Percentiles rank a stretch among this genome's conserved stretches.
These are phyloP conservation scores for Palythoa grandis DNA, from an alignment of 92 coral and sea anemone species.

Conservation along the genomic window DNA sequence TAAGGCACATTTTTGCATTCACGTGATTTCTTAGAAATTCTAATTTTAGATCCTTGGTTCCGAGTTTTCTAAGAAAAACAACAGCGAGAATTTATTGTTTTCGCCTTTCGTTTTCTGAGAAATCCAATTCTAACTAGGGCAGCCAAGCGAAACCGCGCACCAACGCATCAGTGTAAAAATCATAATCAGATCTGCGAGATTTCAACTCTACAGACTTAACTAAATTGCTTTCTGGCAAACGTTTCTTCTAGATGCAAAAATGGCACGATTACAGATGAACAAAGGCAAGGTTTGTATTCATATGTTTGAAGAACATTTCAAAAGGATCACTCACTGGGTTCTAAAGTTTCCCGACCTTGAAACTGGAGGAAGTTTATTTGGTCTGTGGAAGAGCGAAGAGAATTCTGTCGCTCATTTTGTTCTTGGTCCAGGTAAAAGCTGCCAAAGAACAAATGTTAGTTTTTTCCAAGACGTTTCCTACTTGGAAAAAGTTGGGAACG, in stretches of 20 bases:
- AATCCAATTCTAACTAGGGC: not conserved
- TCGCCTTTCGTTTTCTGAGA: not conserved
- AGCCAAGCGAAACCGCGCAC: not conserved
- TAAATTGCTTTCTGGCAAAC: not conserved
- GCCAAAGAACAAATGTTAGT: conserved; percentile 62
- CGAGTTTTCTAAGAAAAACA: not conserved
- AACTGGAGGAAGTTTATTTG: conserved; percentile 92
- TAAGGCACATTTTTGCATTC: not conserved
- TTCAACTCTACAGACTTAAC: not conserved
- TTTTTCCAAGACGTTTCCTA: conserved; percentile 86
- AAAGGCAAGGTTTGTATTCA: conserved; percentile 24
- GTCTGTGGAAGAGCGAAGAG: conserved; percentile 63
- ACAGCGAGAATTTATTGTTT: not conserved
- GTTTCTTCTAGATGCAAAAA: not conserved
- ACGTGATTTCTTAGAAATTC: not conserved
- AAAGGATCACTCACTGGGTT: conserved; percentile 65
- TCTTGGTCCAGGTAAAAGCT: conserved; percentile 84
- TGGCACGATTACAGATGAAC: not conserved
- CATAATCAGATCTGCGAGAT: not conserved
- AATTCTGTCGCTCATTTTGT: conserved; percentile 58
- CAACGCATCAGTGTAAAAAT: no score
- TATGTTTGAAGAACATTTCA: conserved; percentile 66
- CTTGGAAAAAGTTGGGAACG: conserved; percentile 69
- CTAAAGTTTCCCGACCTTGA: conserved; percentile 66
- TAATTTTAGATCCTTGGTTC: not conserved